Base-by-base conservation (phyloP, 1,140 invertebrate species). In the Zelostemma sp. region DNA sequence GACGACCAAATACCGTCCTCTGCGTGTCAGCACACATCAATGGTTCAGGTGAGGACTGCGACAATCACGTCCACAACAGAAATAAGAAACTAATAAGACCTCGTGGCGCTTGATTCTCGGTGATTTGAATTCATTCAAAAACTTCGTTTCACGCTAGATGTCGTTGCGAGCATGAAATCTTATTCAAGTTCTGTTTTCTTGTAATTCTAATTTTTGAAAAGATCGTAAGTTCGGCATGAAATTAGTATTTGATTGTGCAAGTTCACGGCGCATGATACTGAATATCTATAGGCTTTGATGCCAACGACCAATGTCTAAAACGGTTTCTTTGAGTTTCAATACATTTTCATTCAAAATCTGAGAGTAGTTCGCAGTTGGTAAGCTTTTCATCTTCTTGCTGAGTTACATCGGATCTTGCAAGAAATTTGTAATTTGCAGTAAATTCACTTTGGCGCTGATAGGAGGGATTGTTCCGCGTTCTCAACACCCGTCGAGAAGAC, bases 21-120 rank as follows among this genome's bases (percentile, higher is more conserved):
- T 46, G 73, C 66, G 56, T 76, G 77, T 51, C 71, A 72, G 51
- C 62, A 74, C 65, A 78, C 71, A 77, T 80, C 81, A 81, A 84
- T 84, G 82, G 62, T 82, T 77, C 80, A 82, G 78, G 82, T 84
- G 46, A 78, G 81, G 17, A 16, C 18, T 1, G 1, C 35, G 21
- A 21, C 18, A 25, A 17, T 45, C 16, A 45, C 16, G 16, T 33
- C n/a, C 6, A 6, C 31, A 33, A 33, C n/a, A n/a, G n/a, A n/a
- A n/a, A n/a, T n/a, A n/a, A n/a, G n/a, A n/a, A n/a, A n/a, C n/a
- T n/a, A n/a, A n/a, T n/a, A n/a, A n/a, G n/a, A n/a, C n/a, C n/a
- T n/a, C n/a, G n/a, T n/a, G n/a, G n/a, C n/a, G n/a, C n/a, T 45
- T 41, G 38, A 41, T 41, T 2, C 15, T 4, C n/a, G 38, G 2